Base-by-base conservation (phyloP, 2,113 vertebrate species). In the Erythrolamprus reginae region DNA sequence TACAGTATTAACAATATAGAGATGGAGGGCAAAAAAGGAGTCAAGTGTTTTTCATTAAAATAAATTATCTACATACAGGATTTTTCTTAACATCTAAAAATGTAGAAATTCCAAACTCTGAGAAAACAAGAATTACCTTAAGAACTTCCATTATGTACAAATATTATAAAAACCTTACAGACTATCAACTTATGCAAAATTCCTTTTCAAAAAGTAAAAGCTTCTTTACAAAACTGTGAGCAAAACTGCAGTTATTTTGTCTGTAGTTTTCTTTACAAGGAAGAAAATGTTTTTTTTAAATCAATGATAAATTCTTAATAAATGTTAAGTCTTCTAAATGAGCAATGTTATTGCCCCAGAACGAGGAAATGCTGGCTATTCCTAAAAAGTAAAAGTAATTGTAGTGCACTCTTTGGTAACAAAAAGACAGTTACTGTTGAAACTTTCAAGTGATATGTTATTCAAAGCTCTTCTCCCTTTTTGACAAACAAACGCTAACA, bases 51-150 rank as follows among this genome's bases (percentile, higher is more conserved):
- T 93, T 96, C 95, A 96, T 97, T 97, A 98, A 98, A 98, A 98
- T 98, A 98, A 99, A 98, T 98, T 98, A 97, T 96, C 97, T 97
- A 98, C 94, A 97, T 89, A 96, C 96, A 96, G 96, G 93, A 95
- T 95, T 97, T 96, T 95, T 95, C 89, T 92, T 48, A 94, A 93
- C 92, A 96, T 96, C 95, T 97, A 97, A 97, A 97, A 98, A 96
- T 96, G 95, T 97, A 98, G 97, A 97, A 97, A 97, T 96, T 97
- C 94, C 97, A 97, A 77, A 94, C 88, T 93, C 61, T 96, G 96
- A 96, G 96, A 97, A 96, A 96, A 96, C 95, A 96, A 97, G 97
- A 97, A 96, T 96, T 96, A 96, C 96, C 97, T 97, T 97, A 98
- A 97, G 95, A 96, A 96, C 94, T 96, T 97, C 94, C 97, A 96